Evolutionary conservation across 2,888 invertebrate species (phyloP).

Genomic region (Aricia artaxerxes): DNA sequence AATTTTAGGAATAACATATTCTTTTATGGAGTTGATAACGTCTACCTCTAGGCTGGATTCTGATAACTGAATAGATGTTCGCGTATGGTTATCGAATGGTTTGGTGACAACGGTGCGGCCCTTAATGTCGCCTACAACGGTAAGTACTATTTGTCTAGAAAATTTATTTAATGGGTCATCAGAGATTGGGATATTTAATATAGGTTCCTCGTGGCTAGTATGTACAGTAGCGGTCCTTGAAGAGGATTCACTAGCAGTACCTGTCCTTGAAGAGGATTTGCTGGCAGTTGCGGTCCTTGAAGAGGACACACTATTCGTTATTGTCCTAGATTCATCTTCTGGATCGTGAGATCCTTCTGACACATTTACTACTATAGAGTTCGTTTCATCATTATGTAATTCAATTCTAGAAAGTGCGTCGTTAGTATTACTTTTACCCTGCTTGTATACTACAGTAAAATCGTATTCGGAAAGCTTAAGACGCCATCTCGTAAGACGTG

Average conservation of each 20-base stretch:
- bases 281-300: background rate
- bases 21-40: background rate
- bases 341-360: constrained; percentile 32
- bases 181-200: constrained; percentile 29
- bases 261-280: too few relatives aligned
- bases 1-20: background rate
- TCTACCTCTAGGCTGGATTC: constrained; percentile 15
- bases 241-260: background rate
- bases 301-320: constrained; percentile 26
- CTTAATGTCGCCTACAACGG: constrained; percentile 41
- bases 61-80: constrained; percentile 36
- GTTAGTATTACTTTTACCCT: too few relatives aligned
- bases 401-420: constrained; percentile 36
- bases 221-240: constrained; percentile 29
- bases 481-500: constrained; percentile 37
- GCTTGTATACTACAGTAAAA: background rate
- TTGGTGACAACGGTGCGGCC: constrained; percentile 38
- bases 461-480: constrained; percentile 37
- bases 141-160: constrained; percentile 39
- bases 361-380: constrained; percentile 32
- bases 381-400: constrained; percentile 34
- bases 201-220: constrained; percentile 33
- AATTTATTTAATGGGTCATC: constrained; percentile 36
- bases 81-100: constrained; percentile 41
- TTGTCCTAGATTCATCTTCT: constrained; percentile 37